Evolutionary conservation across 2,113 vertebrate species (phyloP), one percentile per base, ranked within the genome.

Genomic region (Platycercus adscitus): DNA sequence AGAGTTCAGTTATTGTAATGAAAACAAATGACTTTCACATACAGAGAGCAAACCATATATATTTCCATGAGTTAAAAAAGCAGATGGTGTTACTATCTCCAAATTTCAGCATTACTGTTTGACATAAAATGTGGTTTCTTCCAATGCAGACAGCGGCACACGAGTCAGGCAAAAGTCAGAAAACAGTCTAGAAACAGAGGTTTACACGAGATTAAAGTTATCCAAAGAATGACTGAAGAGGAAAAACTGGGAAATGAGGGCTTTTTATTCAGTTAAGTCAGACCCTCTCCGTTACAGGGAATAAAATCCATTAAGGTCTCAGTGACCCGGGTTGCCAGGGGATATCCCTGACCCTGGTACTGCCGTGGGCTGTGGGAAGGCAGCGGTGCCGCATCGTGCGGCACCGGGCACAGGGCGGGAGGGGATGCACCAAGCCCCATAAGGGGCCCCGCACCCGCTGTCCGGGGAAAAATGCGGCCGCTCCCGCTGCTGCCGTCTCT

Each of bases 301-400:
- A 21, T 43, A 68, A 55, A 89, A 50, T 19, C n/a, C 37, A 17
- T 25, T 9, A 15, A 49, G 4, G 78, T 77, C 37, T 46, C 53
- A 31, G 10, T 2, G 37, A 53, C 17, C 7, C 0, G 20, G 33
- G 43, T 14, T 25, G 26, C 14, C 17, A 6, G 37, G 50, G 53
- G 60, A 4, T 37, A 25, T 21, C 29, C 43, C 46, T 12, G 5
- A n/a, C 3, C 1, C 41, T 31, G 12, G 2, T 1, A 37, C 33
- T 1, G 3, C 77, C 21, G 52, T 0, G 53, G 11, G 41, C 26
- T 17, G 46, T 58, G 29, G 49, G 44, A 4, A 16, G 6, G 29
- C 0, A 23, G 33, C 13, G 9, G 50, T 11, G 29, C 18, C 2
- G 4, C 43, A 10, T 26, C 0, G 4, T 2, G 3, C 21, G 2